Conservation (phyloP, 1,140 invertebrate genomes). For the Sminthurides bifidus region DNA sequence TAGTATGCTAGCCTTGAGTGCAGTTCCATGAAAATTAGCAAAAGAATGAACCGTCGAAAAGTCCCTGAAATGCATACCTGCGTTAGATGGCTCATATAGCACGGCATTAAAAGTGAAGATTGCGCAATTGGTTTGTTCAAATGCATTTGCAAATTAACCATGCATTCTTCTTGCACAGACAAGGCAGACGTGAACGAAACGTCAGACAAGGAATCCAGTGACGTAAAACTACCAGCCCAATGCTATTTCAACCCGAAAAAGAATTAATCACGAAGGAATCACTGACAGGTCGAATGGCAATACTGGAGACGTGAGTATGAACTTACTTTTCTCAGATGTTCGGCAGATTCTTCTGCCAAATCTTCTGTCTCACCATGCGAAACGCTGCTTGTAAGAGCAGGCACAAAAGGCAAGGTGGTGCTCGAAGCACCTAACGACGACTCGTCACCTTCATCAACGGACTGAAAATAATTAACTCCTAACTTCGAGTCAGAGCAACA, state of each 20-base stretch:
- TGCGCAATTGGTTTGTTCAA: slow-evolving; percentile 86
- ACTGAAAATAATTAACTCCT: slow-evolving; percentile 53
- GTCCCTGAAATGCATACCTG: slow-evolving; percentile 46
- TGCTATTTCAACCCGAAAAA: background rate
- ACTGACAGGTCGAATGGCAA: too few species aligned
- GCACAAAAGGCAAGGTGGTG: background rate
- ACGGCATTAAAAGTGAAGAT: slow-evolving; percentile 85
- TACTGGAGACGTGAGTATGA: too few species aligned
- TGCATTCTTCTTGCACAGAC: slow-evolving; percentile 81
- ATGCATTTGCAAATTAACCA: slow-evolving; percentile 90
- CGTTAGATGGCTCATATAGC: slow-evolving; percentile 83
- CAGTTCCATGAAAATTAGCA: too few species aligned
- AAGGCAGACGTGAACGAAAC: slow-evolving; percentile 79
- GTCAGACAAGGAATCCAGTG: slow-evolving; percentile 28
- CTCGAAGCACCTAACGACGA: slow-evolving; percentile 6
- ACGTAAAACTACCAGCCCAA: slow-evolving; percentile 19
- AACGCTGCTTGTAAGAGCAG: background rate
- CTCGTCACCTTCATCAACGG: slow-evolving; percentile 28
- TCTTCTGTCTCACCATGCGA: slow-evolving; percentile 7
- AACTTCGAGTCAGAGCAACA: slow-evolving; percentile 64
- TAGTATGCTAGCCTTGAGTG: too few species aligned
- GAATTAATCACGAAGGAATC: too few species aligned
- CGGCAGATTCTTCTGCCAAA: slow-evolving; percentile 8
- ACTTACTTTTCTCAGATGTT: slow-evolving; percentile 10
- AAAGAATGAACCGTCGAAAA: background rate